Conservation (phyloP, 2,888 invertebrate species). For the Allolobophora icterica region DNA sequence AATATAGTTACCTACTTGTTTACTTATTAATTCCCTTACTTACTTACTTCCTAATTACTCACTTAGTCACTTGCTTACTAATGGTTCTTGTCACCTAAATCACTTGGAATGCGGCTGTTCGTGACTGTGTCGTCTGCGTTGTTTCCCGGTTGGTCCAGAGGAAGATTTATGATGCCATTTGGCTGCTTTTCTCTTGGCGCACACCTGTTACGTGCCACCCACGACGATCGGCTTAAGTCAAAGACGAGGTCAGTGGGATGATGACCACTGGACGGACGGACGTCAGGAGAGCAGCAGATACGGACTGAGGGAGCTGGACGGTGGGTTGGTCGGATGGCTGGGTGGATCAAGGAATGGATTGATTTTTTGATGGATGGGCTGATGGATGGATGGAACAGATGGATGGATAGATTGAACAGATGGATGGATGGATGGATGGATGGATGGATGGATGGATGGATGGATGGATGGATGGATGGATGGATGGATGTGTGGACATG, state of each 20-base stretch:
- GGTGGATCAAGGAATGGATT: too few species aligned
- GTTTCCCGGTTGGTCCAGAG: not conserved
- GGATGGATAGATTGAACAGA: too few species aligned
- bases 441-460: too few species aligned
- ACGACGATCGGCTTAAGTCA: conserved; percentile 1
- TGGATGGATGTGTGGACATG: too few species aligned
- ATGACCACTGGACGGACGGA: not conserved
- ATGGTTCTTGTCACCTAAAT: not conserved
- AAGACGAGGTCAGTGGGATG: not conserved
- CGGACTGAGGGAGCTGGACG: not conserved
- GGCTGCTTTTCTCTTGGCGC: not conserved
- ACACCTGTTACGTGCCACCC: not conserved
- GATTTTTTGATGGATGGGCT: too few species aligned
- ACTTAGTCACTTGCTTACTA: not conserved
- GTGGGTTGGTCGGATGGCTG: not conserved
- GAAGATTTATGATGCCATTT: not conserved
- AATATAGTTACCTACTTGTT: too few species aligned
- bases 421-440: too few species aligned
- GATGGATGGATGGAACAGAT: too few species aligned
- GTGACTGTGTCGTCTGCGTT: too few species aligned
- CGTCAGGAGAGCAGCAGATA: not conserved
- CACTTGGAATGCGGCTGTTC: not conserved
- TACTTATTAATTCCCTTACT: too few species aligned
- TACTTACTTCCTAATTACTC: not conserved
- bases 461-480: too few species aligned